A percentile compares a stretch with the other conserved stretches of the same genome.
phyloP scores from a whole-genome alignment of 2,797 vertebrate species.

The Sciaenops ocellatus region DNA sequence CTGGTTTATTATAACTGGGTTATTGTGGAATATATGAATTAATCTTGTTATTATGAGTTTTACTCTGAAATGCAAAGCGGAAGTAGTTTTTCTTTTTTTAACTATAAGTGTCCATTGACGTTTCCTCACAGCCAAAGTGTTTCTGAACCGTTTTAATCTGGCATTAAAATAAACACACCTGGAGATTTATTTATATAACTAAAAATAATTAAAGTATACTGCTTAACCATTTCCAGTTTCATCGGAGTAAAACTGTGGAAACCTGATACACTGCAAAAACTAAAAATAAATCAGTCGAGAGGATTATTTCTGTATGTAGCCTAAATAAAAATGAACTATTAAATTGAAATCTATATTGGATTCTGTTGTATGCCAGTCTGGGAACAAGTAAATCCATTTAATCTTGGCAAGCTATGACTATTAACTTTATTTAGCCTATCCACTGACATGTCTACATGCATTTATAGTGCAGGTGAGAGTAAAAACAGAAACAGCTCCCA shows the following conservation, averaged over 20 bases:
- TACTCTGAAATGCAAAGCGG: conserved; percentile 13
- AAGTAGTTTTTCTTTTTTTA: not conserved
- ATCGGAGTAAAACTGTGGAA: not conserved
- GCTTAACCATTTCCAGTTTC: not conserved
- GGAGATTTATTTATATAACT: not conserved
- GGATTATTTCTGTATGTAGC: not conserved
- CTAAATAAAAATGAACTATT: not conserved
- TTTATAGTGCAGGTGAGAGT: not conserved
- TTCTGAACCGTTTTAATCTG: not conserved
- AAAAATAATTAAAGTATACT: not conserved
- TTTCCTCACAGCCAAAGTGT: not conserved
- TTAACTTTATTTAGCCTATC: conserved; percentile 2
- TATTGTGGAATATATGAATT: not conserved
- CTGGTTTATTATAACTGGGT: no score
- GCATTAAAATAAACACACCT: not conserved
- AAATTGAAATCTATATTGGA: not conserved
- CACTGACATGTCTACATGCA: no score
- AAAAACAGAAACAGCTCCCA: conserved; percentile 10
- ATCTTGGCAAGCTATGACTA: not conserved
- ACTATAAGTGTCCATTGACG: not conserved
- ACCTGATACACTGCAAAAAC: not conserved
- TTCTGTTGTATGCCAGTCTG: conserved; percentile 11
- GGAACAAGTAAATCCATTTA: conserved; percentile 18
- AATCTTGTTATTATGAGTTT: not conserved
- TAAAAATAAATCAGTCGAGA: not conserved